Conservation (phyloP, 2,888 invertebrate genomes). For the Bimastos eiseni region DNA sequence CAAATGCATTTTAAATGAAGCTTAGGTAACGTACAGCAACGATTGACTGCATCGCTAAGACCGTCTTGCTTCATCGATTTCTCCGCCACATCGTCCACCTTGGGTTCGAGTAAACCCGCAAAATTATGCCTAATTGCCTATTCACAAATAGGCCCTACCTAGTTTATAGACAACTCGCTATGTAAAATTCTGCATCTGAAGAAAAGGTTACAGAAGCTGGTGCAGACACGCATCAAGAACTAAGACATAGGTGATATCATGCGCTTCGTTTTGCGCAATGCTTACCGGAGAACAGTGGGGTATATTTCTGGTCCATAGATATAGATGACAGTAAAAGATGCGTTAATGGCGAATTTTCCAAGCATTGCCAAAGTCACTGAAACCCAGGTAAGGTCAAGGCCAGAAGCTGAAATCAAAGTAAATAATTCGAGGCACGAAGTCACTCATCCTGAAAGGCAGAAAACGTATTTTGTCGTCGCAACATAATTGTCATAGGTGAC, state of each 20-base stretch:
- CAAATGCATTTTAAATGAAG: no score
- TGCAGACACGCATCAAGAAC: no score
- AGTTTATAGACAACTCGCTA: no score
- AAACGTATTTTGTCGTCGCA: not conserved
- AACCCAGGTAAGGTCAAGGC: conserved; percentile 43
- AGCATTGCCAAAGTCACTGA: conserved; percentile 44
- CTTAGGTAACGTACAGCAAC: no score
- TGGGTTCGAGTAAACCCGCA: no score
- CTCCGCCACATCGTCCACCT: no score
- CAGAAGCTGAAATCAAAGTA: conserved; percentile 34
- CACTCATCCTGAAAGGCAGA: not conserved
- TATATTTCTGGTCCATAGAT: conserved; percentile 47
- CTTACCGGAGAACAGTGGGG: conserved; percentile 45
- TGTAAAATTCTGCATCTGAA: not conserved
- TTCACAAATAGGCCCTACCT: no score
- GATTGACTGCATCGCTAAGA: no score
- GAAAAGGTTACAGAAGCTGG: not conserved
- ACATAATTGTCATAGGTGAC: not conserved
- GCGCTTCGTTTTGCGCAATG: not conserved
- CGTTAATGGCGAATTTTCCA: conserved; percentile 46
- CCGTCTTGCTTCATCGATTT: no score
- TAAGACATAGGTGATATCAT: no score
- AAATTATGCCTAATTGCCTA: no score
- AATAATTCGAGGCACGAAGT: not conserved
- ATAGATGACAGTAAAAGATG: conserved; percentile 46